phyloP scores from a whole-genome alignment of 2,888 invertebrate species.

The Monochamus alternatus region DNA sequence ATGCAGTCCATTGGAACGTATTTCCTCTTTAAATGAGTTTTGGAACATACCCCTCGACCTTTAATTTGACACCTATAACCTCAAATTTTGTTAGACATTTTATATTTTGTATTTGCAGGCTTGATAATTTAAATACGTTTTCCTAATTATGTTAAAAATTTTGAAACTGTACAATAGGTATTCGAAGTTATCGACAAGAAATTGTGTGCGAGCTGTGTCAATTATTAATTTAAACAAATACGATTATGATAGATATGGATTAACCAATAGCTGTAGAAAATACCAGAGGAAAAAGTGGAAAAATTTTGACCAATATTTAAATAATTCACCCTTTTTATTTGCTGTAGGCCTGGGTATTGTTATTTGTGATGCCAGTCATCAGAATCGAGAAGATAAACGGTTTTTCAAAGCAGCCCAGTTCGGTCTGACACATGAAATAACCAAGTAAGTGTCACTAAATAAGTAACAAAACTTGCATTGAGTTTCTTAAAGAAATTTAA shows the following conservation, averaged over 20 bases:
- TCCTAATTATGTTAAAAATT: constrained; percentile 30
- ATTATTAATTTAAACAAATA: neutral
- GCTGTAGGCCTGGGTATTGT: constrained; percentile 51
- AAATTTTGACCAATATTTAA: constrained; percentile 17
- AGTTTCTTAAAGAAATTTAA: no score
- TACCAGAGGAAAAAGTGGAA: constrained; percentile 40
- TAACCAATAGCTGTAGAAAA: constrained; percentile 15
- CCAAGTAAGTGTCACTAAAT: constrained; percentile 65
- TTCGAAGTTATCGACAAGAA: constrained; percentile 7
- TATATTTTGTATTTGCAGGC: neutral
- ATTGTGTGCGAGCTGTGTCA: constrained; percentile 4
- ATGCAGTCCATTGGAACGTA: no score
- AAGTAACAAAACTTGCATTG: no score
- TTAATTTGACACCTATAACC: neutral
- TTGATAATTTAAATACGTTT: neutral
- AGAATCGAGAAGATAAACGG: constrained; percentile 67
- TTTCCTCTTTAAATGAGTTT: no score
- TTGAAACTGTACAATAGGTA: constrained; percentile 19
- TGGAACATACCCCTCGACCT: no score
- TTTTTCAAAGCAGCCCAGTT: constrained; percentile 73
- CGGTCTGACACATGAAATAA: constrained; percentile 72
- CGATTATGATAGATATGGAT: neutral
- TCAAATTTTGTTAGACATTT: constrained; percentile 16
- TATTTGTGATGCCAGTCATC: constrained; percentile 59
- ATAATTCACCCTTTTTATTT: constrained; percentile 29